Evolutionary conservation across 1,140 invertebrate species (phyloP).

Genomic region (Pseudomyrmex concolor): DNA sequence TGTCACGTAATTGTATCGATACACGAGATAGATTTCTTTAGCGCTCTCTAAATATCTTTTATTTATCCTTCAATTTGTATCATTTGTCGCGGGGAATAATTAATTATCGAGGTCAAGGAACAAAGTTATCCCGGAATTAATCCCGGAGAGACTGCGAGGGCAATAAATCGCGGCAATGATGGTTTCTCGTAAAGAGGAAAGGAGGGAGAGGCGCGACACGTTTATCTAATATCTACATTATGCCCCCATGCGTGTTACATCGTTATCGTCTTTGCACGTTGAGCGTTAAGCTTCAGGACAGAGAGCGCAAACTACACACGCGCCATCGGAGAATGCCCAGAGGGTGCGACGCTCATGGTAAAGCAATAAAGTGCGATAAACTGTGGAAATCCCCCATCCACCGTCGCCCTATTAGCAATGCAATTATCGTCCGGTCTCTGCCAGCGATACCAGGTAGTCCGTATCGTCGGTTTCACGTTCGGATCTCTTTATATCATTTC

Average conservation of each 20-base stretch:
- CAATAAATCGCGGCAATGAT: constrained; percentile 27
- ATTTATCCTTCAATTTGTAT: neutral
- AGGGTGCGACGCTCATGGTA: constrained; percentile 40
- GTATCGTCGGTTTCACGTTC: constrained; percentile 9
- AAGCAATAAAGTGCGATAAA: constrained; percentile 57
- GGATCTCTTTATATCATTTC: neutral
- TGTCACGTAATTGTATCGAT: neutral
- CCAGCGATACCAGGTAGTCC: neutral
- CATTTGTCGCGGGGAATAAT: neutral
- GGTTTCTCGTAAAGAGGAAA: constrained; percentile 5
- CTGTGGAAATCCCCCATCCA: constrained; percentile 21
- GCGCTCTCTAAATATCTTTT: too few relatives aligned
- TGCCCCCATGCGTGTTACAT: constrained; percentile 28
- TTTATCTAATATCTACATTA: constrained; percentile 26
- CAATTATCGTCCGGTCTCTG: constrained; percentile 43
- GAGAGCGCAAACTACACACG: constrained; percentile 18
- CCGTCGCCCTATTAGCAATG: constrained; percentile 64
- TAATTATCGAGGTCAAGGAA: constrained; percentile 16
- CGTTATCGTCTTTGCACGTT: constrained; percentile 39
- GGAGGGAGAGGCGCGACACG: neutral
- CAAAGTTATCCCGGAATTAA: constrained; percentile 26
- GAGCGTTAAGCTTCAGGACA: constrained; percentile 24
- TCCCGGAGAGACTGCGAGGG: neutral
- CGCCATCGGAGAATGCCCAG: constrained; percentile 43
- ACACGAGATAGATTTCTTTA: too few relatives aligned